phyloP scores from a whole-genome alignment of 2,888 invertebrate genomes.

The Tenodera sinensis region DNA sequence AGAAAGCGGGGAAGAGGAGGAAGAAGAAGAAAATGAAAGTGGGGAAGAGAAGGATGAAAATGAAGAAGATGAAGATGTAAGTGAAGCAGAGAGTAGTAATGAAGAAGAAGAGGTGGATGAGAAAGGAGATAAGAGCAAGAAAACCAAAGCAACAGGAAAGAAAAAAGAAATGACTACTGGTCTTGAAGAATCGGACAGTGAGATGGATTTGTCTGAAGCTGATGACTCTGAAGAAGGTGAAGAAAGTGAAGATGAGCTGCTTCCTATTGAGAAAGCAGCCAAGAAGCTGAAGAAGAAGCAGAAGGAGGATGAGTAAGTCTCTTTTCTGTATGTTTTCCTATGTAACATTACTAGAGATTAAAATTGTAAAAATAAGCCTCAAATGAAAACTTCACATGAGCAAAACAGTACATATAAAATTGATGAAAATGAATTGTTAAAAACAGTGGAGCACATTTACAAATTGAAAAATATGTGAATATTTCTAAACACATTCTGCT shows the following conservation, averaged over 20 bases:
- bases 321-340: too few relatives aligned
- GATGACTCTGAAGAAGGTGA: constrained; percentile 42
- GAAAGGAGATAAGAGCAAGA: constrained; percentile 28
- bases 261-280: constrained; percentile 84
- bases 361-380: too few relatives aligned
- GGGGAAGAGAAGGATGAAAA: background rate
- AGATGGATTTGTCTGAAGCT: constrained; percentile 46
- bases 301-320: constrained; percentile 55
- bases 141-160: background rate
- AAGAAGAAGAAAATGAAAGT: background rate
- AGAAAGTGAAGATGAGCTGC: constrained; percentile 61
- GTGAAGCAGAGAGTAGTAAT: background rate
- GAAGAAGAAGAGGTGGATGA: constrained; percentile 22
- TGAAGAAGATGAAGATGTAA: background rate
- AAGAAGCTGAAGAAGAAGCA: constrained; percentile 72
- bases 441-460: too few relatives aligned
- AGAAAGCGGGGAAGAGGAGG: background rate
- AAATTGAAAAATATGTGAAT: too few relatives aligned
- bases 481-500: too few relatives aligned
- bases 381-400: background rate
- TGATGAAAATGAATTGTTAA: too few relatives aligned
- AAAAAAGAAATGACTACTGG: background rate
- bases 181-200: constrained; percentile 35
- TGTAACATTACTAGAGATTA: too few relatives aligned
- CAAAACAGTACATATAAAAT: too few relatives aligned